phyloP scores from a whole-genome alignment of 2,113 vertebrate species.

The Nicator chloris region DNA sequence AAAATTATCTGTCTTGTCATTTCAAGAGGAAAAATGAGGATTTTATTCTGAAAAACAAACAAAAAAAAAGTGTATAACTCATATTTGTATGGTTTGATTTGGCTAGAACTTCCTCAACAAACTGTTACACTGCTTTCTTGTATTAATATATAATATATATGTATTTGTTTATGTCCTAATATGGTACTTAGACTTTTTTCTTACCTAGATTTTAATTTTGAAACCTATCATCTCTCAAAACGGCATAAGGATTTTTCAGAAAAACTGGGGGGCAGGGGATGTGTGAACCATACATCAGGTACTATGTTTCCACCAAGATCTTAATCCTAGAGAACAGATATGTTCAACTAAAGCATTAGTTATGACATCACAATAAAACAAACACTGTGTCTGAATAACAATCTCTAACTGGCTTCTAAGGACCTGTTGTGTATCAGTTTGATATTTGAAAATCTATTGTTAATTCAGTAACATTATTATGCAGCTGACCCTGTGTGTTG shows the following conservation, averaged over 20 bases:
- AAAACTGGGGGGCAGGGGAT: rapidly evolving
- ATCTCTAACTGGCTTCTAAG: neutral
- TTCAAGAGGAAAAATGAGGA: neutral
- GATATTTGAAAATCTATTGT: neutral
- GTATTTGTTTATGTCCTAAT: neutral
- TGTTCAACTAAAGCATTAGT: neutral
- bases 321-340: neutral
- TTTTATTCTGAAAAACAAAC: neutral
- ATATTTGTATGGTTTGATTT: neutral
- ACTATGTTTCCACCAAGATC: neutral
- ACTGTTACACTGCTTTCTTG: neutral
- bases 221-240: neutral
- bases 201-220: neutral
- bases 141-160: neutral
- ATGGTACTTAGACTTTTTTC: neutral
- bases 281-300: neutral
- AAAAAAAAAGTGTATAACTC: neutral
- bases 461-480: neutral
- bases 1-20: neutral
- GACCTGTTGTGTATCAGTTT: neutral
- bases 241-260: neutral
- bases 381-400: neutral
- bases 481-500: neutral
- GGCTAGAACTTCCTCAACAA: neutral
- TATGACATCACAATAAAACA: neutral